These are phyloP conservation scores for Netelia fuscicornis DNA, from an alignment of 2,888 invertebrate genomes.

Conservation along the genomic window DNA sequence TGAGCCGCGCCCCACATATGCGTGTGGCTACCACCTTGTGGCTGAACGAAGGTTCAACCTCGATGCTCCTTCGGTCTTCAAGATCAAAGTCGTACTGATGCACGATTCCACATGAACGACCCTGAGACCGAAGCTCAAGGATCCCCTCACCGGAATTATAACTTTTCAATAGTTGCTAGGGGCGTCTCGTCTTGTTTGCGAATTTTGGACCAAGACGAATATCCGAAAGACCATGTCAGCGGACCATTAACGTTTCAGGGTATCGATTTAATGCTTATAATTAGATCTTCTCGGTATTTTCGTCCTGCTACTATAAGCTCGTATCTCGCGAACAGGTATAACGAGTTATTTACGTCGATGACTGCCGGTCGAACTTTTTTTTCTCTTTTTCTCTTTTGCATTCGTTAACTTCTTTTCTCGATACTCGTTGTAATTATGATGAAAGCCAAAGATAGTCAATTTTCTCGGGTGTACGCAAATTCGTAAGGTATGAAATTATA, in stretches of 20 bases:
- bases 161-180: not conserved
- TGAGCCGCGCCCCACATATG: constrained; percentile 84
- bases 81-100: constrained; percentile 78
- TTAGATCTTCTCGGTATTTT: too few relatives aligned
- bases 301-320: too few relatives aligned
- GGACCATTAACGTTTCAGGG: not conserved
- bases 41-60: constrained; percentile 58
- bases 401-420: too few relatives aligned
- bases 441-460: too few relatives aligned
- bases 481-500: too few relatives aligned
- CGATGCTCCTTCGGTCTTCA: constrained; percentile 70
- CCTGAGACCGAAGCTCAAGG: not conserved
- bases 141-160: not conserved
- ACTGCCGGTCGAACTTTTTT: not conserved
- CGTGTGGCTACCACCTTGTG: constrained; percentile 68
- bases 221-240: not conserved
- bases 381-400: not conserved
- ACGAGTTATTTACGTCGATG: not conserved
- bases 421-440: too few relatives aligned
- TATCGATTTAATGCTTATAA: not conserved
- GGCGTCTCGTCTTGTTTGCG: not conserved
- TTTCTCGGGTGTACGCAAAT: too few relatives aligned
- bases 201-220: not conserved
- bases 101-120: constrained; percentile 28
- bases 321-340: not conserved